phyloP scores from a whole-genome alignment of 2,797 vertebrate genomes.

The Halcyon badia region DNA sequence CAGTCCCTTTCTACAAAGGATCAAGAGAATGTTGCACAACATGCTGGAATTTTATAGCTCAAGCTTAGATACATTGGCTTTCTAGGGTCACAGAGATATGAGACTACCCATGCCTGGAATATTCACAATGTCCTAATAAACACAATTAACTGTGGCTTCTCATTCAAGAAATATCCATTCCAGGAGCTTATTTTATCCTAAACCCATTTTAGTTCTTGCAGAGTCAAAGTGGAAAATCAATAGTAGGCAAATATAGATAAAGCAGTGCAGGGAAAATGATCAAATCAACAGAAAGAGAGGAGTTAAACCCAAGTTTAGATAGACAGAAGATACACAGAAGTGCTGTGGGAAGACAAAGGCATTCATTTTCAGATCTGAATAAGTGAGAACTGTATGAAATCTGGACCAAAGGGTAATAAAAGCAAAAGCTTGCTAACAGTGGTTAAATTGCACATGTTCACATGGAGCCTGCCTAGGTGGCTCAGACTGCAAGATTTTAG shows the following conservation, averaged over 20 bases:
- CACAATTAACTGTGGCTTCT: not conserved
- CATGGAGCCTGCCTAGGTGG: not conserved
- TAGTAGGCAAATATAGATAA: not conserved
- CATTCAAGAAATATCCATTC: not conserved
- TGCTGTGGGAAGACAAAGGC: conserved; percentile 26
- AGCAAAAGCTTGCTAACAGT: conserved; percentile 12
- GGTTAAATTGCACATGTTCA: not conserved
- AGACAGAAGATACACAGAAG: not conserved
- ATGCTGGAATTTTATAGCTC: not conserved
- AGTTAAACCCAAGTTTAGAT: not conserved
- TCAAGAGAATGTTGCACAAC: not conserved
- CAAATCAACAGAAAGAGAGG: not conserved
- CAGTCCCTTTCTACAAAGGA: not conserved
- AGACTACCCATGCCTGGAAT: not conserved
- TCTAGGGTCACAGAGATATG: not conserved
- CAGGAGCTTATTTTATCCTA: not conserved
- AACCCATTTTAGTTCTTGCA: not conserved
- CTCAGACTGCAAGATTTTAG: not conserved
- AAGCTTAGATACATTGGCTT: not conserved
- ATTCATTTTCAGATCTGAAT: not conserved
- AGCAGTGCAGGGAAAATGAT: not conserved
- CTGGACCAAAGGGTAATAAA: conserved; percentile 52
- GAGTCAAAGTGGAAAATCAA: not conserved
- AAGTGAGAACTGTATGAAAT: conserved; percentile 1
- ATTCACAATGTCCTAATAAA: not conserved